These are phyloP conservation scores for Apotomis capreana DNA, from an alignment of 2,888 invertebrate genomes.

Conservation along the genomic window DNA sequence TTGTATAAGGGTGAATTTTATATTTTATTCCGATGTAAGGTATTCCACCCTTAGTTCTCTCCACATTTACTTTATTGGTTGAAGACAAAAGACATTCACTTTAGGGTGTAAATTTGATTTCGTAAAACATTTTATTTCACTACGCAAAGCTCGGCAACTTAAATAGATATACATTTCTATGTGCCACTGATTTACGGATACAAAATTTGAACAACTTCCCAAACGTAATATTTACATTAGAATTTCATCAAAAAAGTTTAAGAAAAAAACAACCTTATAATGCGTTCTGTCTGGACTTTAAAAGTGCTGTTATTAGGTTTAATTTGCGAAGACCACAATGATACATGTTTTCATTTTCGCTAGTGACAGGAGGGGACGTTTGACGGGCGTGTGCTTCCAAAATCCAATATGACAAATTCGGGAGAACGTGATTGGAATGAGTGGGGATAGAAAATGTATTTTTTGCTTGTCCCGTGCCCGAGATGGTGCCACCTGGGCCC, in stretches of 20 bases:
- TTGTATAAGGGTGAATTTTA: neutral
- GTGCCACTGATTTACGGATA: neutral
- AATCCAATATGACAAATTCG: conserved; percentile 84
- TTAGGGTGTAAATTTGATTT: conserved; percentile 22
- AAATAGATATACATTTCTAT: neutral
- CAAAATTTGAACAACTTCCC: neutral
- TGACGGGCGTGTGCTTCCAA: conserved; percentile 74
- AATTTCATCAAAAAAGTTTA: conserved; percentile 22
- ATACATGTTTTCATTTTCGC: conserved; percentile 80
- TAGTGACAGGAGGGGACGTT: conserved; percentile 76
- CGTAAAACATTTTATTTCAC: neutral
- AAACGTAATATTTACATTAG: conserved; percentile 15
- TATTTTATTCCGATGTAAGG: neutral
- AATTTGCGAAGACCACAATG: conserved; percentile 50
- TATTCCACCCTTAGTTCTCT: conserved; percentile 14
- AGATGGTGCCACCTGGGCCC: conserved; percentile 58
- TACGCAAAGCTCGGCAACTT: neutral
- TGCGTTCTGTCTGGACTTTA: conserved; percentile 18
- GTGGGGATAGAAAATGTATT: conserved; percentile 71
- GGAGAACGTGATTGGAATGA: conserved; percentile 82
- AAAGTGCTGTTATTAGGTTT: conserved; percentile 14
- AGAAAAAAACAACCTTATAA: neutral
- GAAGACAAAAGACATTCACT: conserved; percentile 18
- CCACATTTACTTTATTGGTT: conserved; percentile 12
- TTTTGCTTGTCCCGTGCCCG: conserved; percentile 53